A percentile compares a stretch with the other conserved stretches of the same genome.
phyloP scores from a whole-genome alignment of 2,797 vertebrate species.

The Sandelia bainsii region DNA sequence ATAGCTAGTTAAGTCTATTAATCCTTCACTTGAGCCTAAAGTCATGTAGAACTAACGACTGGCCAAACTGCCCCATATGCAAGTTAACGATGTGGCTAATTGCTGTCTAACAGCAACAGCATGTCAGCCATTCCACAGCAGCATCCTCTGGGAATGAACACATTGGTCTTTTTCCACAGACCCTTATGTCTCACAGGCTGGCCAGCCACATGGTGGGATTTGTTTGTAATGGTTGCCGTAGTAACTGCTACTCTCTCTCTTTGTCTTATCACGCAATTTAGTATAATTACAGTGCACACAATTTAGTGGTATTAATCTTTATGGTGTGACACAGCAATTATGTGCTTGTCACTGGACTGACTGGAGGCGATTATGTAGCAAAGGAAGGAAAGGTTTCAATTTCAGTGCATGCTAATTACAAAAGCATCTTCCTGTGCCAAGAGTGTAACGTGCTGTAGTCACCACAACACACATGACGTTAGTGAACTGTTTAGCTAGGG shows the following conservation, averaged over 20 bases:
- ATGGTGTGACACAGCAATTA: constrained; percentile 6
- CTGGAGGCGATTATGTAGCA: background rate
- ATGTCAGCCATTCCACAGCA: constrained; percentile 26
- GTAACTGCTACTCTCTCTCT: constrained; percentile 4
- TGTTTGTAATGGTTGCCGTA: constrained; percentile 36
- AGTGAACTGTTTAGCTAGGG: constrained; percentile 13
- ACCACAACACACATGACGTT: background rate
- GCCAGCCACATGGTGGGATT: constrained; percentile 33
- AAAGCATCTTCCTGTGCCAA: constrained; percentile 1
- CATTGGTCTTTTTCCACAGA: constrained; percentile 54
- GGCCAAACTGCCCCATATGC: constrained; percentile 37
- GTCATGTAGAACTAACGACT: background rate
- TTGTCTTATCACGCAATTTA: constrained; percentile 10
- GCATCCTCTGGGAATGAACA: constrained; percentile 9
- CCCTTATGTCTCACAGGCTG: constrained; percentile 36
- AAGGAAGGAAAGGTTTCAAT: constrained; percentile 8
- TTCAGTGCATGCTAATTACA: constrained; percentile 10
- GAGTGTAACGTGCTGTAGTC: background rate
- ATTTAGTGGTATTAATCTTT: constrained; percentile 3
- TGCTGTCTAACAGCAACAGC: constrained; percentile 23
- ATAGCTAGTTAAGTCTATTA: background rate
- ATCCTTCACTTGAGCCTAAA: background rate
- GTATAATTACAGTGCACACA: background rate
- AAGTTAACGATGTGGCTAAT: constrained; percentile 34
- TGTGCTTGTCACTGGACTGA: background rate